These are phyloP conservation scores for Noctua janthina DNA, from an alignment of 2,888 invertebrate genomes.

Conservation along the genomic window DNA sequence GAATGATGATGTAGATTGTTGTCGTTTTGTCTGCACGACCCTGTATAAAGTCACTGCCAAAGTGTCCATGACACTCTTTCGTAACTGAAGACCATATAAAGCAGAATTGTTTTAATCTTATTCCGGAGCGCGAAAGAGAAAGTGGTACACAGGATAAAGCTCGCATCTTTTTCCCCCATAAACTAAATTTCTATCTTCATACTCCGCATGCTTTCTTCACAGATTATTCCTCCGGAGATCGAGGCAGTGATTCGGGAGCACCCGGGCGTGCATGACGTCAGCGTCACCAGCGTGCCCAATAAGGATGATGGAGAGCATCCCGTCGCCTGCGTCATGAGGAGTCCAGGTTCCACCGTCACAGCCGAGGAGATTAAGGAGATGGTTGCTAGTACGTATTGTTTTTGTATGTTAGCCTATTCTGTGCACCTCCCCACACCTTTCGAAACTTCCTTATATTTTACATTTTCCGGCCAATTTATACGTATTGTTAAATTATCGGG, in stretches of 20 bases:
- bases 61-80: background rate
- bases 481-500: no score
- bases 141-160: no score
- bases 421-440: background rate
- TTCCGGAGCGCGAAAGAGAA: background rate
- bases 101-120: background rate
- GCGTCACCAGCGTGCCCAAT: constrained; percentile 76
- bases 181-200: background rate
- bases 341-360: constrained; percentile 61
- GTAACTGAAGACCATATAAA: background rate
- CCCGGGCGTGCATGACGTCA: constrained; percentile 77
- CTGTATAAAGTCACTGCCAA: background rate
- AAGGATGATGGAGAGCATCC: constrained; percentile 75
- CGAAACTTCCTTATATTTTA: background rate
- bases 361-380: constrained; percentile 78
- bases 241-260: constrained; percentile 76
- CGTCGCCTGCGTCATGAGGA: constrained; percentile 76
- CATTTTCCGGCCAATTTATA: background rate
- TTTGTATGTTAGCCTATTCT: background rate
- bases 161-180: background rate
- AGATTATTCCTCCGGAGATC: constrained; percentile 79
- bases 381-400: constrained; percentile 73
- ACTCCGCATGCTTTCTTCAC: background rate
- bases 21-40: background rate
- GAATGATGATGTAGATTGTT: background rate